Evolutionary conservation across 2,797 vertebrate species (phyloP), one percentile per base, ranked within the genome.

Genomic region (Poecile montanus): DNA sequence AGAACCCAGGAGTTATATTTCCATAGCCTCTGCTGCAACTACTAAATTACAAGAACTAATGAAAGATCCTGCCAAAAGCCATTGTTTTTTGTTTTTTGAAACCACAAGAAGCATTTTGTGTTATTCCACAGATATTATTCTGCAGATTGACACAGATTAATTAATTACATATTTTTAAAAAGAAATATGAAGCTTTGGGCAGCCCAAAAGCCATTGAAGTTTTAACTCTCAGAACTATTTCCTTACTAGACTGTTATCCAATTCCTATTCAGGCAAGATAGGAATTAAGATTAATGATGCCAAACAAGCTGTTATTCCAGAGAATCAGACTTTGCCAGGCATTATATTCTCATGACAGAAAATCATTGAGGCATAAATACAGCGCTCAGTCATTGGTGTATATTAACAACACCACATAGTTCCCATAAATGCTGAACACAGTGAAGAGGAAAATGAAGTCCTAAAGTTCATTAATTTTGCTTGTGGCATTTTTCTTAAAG

Each of bases 231-330:
- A 65, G 73, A 91, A 93, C 53, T 86, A 42, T 91, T 91, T 88
- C 48, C 79, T 87, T 38, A 60, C 45, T 91, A 92, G 62, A 95
- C 76, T 94, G 77, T 88, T 92, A 76, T 4, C 62, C 76, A 93
- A 74, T 63, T 92, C 50, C 85, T 85, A 93, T 93, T 92, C 76
- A 96, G 67, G 88, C 85, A 86, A 96, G 92, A 96, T 93, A 96
- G 71, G 88, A 94, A 95, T 94, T 97, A 97, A 96, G 91, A 97
- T 96, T 95, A 97, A 96, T 94, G 92, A 95, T 62, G 91, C 88
- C 88, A 97, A 92, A 96, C 85, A 93, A 96, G 94, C 89, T 91
- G 91, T 76, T 88, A 89, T 96, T 96, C 93, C 89, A 96, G 82
- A 85, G 93, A 93, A 95, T 93, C 91, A 40, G 48, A 74, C 94